Evolutionary conservation across 2,113 vertebrate genomes (phyloP).

Genomic region (Vicugna pacos): DNA sequence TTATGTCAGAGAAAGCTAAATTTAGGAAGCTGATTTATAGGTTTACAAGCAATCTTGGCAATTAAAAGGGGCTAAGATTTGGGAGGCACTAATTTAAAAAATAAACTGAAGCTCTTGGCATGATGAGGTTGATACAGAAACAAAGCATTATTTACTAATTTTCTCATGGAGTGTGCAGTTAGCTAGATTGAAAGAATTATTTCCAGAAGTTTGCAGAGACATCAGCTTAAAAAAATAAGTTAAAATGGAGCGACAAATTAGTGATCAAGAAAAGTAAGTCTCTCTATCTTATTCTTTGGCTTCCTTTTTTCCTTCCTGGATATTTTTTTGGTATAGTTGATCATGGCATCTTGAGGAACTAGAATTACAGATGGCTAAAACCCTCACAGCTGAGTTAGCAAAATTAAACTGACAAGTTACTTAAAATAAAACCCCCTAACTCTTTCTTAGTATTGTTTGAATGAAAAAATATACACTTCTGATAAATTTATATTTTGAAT

Average conservation of each 20-base stretch:
- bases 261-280: background rate
- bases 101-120: background rate
- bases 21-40: background rate
- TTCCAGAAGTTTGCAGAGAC: background rate
- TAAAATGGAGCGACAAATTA: background rate
- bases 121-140: background rate
- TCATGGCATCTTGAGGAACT: background rate
- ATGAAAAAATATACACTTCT: background rate
- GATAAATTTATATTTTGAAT: background rate
- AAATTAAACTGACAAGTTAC: background rate
- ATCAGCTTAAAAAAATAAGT: background rate
- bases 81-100: background rate
- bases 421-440: background rate
- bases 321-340: no score
- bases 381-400: background rate
- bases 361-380: background rate
- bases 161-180: background rate
- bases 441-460: background rate
- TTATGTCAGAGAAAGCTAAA: background rate
- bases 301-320: background rate
- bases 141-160: background rate
- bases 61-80: background rate
- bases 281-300: background rate
- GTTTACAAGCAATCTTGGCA: background rate
- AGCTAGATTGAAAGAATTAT: background rate